A percentile compares a stretch with the other conserved stretches of the same genome.
These are phyloP conservation scores for Esox lucius DNA, from an alignment of 2,797 vertebrate species.

Conservation along the genomic window DNA sequence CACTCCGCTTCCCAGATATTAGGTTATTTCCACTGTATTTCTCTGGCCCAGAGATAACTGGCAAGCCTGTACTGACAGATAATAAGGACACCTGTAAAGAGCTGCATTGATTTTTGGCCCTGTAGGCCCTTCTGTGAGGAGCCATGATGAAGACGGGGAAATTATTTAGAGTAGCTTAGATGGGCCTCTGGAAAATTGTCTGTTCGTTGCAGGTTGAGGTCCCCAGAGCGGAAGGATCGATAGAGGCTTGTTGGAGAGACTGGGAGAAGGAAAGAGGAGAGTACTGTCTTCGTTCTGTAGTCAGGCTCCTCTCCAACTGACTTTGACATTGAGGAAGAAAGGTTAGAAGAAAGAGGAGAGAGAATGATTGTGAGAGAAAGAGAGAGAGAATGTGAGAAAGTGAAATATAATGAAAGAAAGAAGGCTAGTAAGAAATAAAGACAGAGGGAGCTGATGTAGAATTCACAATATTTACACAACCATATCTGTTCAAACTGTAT, in stretches of 20 bases:
- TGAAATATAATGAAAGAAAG: too few species aligned
- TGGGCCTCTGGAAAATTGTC: conserved; percentile 50
- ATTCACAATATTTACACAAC: too few species aligned
- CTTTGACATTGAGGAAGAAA: too few species aligned
- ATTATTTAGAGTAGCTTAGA: conserved; percentile 69
- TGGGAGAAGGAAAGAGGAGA: conserved; percentile 25
- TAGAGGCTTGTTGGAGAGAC: conserved; percentile 54
- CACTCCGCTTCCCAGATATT: conserved; percentile 19
- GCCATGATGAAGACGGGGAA: conserved; percentile 66
- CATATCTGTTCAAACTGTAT: too few species aligned
- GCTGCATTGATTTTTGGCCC: conserved; percentile 63
- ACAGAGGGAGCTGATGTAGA: too few species aligned
- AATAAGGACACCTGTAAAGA: conserved; percentile 58
- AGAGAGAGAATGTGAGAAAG: too few species aligned
- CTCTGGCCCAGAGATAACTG: conserved; percentile 43
- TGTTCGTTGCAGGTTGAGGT: conserved; percentile 60
- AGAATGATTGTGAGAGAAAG: too few species aligned
- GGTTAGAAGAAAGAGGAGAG: too few species aligned
- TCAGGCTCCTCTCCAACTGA: too few species aligned
- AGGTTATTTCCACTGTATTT: conserved; percentile 44
- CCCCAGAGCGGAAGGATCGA: conserved; percentile 55
- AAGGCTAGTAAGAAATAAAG: too few species aligned
- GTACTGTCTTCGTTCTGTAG: too few species aligned
- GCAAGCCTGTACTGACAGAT: conserved; percentile 54
- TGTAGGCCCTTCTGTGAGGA: conserved; percentile 47